These are phyloP conservation scores for Pseudobourletiella spinata DNA, from an alignment of 1,140 invertebrate species.

Conservation along the genomic window DNA sequence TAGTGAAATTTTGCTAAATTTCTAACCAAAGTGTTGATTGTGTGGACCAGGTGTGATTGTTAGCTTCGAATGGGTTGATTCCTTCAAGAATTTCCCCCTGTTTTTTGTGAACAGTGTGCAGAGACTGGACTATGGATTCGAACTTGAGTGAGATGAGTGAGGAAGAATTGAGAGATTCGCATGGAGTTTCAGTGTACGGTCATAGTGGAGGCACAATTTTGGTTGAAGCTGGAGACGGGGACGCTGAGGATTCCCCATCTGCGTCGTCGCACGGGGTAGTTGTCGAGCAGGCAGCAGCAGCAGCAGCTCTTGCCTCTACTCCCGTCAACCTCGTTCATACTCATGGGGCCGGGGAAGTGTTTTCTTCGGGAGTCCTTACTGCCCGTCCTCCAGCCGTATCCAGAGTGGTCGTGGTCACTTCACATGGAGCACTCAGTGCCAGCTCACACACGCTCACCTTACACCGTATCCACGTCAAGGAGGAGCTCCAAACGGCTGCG, in stretches of 20 bases:
- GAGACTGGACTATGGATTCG: slow-evolving; percentile 1
- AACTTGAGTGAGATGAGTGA: slow-evolving; percentile 11
- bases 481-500: slow-evolving; percentile 31
- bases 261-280: background rate
- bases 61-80: background rate
- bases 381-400: slow-evolving; percentile 20
- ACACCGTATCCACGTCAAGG: slow-evolving; percentile 31
- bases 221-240: slow-evolving; percentile 15
- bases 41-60: background rate
- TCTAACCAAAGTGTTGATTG: background rate
- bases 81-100: background rate
- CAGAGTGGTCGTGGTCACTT: slow-evolving; percentile 34
- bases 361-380: slow-evolving; percentile 12
- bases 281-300: slow-evolving; percentile 29
- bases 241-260: slow-evolving; percentile 16
- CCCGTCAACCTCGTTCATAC: slow-evolving; percentile 15
- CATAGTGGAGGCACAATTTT: background rate
- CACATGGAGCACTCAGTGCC: slow-evolving; percentile 18
- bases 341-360: slow-evolving; percentile 16
- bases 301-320: slow-evolving; percentile 16
- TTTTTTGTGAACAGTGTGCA: background rate
- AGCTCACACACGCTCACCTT: slow-evolving; percentile 13
- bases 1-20: background rate
- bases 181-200: background rate
- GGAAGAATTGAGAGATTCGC: background rate